Conservation (phyloP, 2,113 vertebrate species). For the Nycticorax nycticorax region DNA sequence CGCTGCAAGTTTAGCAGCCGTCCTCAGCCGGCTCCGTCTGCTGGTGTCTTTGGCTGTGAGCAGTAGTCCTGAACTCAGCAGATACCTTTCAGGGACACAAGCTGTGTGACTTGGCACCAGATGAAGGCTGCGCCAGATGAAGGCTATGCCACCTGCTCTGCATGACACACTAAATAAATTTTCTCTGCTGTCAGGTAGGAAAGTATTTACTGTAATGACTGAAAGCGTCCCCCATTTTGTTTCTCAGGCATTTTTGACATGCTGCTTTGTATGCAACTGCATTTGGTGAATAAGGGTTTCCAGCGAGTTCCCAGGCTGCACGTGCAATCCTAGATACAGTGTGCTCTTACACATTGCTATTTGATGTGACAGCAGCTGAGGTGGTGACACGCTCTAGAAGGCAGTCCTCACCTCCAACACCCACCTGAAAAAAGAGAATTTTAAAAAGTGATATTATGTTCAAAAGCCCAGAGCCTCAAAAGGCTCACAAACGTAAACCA, state of each 20-base stretch:
- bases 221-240: neutral
- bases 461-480: neutral
- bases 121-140: neutral
- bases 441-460: neutral
- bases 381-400: neutral
- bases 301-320: neutral
- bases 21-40: neutral
- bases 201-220: neutral
- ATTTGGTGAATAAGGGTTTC: neutral
- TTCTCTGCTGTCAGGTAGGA: neutral
- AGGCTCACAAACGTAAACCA: neutral
- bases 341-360: neutral
- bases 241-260: neutral
- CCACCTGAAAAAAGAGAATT: neutral
- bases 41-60: neutral
- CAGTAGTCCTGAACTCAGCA: neutral
- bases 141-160: neutral
- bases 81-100: neutral
- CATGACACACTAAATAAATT: neutral
- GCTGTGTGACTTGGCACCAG: slow-evolving; percentile 1
- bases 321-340: neutral
- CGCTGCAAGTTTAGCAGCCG: neutral
- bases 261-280: neutral
- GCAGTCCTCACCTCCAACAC: neutral
- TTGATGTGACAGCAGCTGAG: neutral